phyloP scores from a whole-genome alignment of 1,140 invertebrate genomes.

The Papilio polyxenes region DNA sequence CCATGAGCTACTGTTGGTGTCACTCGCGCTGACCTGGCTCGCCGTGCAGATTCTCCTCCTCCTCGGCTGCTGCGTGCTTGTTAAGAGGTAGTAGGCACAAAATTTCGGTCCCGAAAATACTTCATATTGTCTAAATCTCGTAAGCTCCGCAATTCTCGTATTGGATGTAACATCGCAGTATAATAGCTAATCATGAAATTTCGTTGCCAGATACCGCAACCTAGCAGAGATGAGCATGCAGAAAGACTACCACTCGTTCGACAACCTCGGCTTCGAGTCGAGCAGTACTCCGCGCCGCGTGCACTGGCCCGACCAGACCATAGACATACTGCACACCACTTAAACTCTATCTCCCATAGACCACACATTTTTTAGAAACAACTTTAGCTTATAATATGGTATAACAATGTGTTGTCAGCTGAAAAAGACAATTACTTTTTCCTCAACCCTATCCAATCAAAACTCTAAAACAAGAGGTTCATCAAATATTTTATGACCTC shows the following conservation, averaged over 20 bases:
- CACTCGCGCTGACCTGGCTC: slow-evolving; percentile 73
- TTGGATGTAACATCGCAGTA: background rate
- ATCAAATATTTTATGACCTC: background rate
- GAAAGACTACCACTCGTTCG: slow-evolving; percentile 79
- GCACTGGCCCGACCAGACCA: slow-evolving; percentile 78
- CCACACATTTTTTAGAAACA: background rate
- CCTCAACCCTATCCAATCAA: no score
- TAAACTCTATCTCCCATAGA: slow-evolving; percentile 38
- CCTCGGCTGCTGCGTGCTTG: slow-evolving; percentile 75
- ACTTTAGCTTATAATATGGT: background rate
- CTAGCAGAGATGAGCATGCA: slow-evolving; percentile 76
- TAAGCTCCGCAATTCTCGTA: no score
- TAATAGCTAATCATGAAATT: background rate
- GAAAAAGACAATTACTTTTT: no score
- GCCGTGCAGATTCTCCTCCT: slow-evolving; percentile 74
- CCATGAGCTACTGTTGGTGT: slow-evolving; percentile 74
- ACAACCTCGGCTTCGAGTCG: slow-evolving; percentile 77
- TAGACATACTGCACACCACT: slow-evolving; percentile 67
- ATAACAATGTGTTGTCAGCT: no score
- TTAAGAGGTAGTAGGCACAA: slow-evolving; percentile 65
- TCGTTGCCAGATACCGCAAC: slow-evolving; percentile 68
- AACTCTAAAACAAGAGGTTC: no score
- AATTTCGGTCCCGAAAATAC: no score
- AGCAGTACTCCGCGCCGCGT: slow-evolving; percentile 73
- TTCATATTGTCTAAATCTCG: no score